Evolutionary conservation across 2,113 vertebrate genomes (phyloP).

Genomic region (Cephalopholis sonnerati): DNA sequence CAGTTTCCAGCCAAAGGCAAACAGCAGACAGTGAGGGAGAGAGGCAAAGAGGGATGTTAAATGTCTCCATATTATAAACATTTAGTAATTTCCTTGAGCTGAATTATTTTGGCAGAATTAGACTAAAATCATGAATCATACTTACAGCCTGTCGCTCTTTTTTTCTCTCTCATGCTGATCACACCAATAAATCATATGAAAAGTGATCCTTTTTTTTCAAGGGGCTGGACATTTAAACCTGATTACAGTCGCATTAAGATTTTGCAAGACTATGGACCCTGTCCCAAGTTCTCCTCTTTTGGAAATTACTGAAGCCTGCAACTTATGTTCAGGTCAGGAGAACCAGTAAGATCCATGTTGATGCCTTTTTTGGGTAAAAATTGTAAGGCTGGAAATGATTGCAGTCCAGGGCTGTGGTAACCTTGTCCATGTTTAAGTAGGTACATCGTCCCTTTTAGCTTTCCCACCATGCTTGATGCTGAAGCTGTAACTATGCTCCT

Average conservation of each 20-base stretch:
- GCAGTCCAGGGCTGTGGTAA: constrained; percentile 10
- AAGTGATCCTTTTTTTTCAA: constrained; percentile 35
- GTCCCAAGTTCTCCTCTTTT: constrained; percentile 52
- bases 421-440: constrained; percentile 19
- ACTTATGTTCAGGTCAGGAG: constrained; percentile 50
- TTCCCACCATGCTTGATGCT: constrained; percentile 14
- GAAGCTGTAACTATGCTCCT: not conserved
- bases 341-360: constrained; percentile 15
- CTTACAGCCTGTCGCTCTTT: constrained; percentile 6
- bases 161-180: constrained; percentile 42
- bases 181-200: constrained; percentile 54
- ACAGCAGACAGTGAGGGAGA: constrained; percentile 40
- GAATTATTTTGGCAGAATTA: constrained; percentile 63
- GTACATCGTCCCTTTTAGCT: constrained; percentile 10
- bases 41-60: constrained; percentile 54
- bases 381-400: constrained; percentile 15
- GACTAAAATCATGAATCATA: constrained; percentile 64
- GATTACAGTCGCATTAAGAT: constrained; percentile 63
- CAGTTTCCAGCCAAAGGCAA: constrained; percentile 66
- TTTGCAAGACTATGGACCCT: constrained; percentile 31
- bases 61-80: constrained; percentile 70
- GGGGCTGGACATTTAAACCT: constrained; percentile 51
- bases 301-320: constrained; percentile 61
- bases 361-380: constrained; percentile 73
- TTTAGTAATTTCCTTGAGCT: constrained; percentile 57